phyloP scores from a whole-genome alignment of 2,888 invertebrate genomes.

The Neoaliturus tenellus region DNA sequence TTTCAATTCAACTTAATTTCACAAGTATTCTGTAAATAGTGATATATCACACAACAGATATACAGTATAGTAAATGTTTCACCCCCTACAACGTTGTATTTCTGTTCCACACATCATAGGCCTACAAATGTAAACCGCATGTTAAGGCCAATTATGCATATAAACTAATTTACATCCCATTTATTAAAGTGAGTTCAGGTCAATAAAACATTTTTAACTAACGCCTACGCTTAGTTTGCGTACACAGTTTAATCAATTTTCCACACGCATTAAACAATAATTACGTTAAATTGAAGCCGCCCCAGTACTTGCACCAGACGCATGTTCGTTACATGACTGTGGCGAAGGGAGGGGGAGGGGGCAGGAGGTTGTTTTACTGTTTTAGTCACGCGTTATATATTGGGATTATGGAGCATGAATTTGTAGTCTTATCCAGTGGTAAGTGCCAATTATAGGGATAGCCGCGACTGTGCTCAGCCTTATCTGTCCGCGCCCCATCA shows the following conservation, averaged over 20 bases:
- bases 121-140: too few relatives aligned
- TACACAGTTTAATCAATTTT: background rate
- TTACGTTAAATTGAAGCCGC: background rate
- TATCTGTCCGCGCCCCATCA: background rate
- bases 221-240: background rate
- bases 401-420: constrained; percentile 33
- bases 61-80: too few relatives aligned
- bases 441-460: constrained; percentile 6
- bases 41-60: too few relatives aligned
- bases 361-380: background rate
- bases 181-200: background rate
- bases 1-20: too few relatives aligned
- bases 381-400: constrained; percentile 16
- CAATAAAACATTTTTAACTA: background rate
- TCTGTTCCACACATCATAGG: too few relatives aligned
- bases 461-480: background rate
- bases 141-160: too few relatives aligned
- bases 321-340: background rate
- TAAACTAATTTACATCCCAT: background rate
- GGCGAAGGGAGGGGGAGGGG: background rate
- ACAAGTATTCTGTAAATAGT: too few relatives aligned
- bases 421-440: constrained; percentile 17
- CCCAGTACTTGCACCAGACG: background rate
- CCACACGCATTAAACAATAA: background rate
- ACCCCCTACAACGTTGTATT: too few relatives aligned